phyloP scores from a whole-genome alignment of 2,888 invertebrate species.

The Parnassius glacialis region DNA sequence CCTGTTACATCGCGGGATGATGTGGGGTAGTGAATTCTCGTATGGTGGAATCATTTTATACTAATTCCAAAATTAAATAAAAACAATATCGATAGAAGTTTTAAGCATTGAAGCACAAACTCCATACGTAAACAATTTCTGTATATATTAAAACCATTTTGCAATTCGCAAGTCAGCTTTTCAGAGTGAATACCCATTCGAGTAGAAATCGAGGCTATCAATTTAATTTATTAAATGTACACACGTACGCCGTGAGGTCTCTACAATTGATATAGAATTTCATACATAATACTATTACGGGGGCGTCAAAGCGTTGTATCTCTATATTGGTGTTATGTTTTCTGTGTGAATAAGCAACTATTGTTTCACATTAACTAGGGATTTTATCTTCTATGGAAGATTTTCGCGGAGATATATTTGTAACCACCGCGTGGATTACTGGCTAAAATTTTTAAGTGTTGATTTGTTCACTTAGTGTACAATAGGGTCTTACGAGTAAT shows the following conservation, averaged over 20 bases:
- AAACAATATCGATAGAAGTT: too few species aligned
- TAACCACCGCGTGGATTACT: too few species aligned
- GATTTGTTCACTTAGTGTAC: too few species aligned
- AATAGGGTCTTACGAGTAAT: too few species aligned
- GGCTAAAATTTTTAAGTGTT: too few species aligned
- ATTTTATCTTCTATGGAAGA: not conserved
- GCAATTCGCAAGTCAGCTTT: constrained; percentile 8
- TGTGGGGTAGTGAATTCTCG: too few species aligned
- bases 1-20: too few species aligned
- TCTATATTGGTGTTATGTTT: not conserved
- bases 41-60: too few species aligned
- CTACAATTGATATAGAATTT: constrained; percentile 5
- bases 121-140: too few species aligned
- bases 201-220: not conserved
- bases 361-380: not conserved
- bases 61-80: too few species aligned
- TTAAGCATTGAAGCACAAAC: too few species aligned
- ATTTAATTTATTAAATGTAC: constrained; percentile 9
- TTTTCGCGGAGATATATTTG: not conserved
- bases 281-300: constrained; percentile 9
- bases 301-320: not conserved
- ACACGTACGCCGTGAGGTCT: not conserved
- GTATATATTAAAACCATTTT: not conserved
- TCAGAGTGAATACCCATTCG: constrained; percentile 1
- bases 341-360: not conserved